Evolutionary conservation across 2,113 vertebrate species (phyloP).

Genomic region (Galeopterus variegatus): DNA sequence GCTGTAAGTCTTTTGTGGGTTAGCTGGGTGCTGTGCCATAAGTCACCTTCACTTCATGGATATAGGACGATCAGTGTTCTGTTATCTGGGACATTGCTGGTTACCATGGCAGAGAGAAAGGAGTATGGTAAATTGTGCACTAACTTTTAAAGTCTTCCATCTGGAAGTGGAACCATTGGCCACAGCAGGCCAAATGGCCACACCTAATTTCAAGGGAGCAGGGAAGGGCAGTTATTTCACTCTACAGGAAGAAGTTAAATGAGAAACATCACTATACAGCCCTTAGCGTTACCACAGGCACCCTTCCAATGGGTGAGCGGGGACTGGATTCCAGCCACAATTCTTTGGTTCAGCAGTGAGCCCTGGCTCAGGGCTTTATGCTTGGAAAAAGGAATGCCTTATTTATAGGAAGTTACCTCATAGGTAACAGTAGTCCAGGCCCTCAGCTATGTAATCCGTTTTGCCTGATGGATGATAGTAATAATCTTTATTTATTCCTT

Average conservation of each 20-base stretch:
- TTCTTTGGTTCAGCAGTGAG: neutral
- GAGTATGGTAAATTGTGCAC: neutral
- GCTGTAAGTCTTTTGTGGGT: neutral
- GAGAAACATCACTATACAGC: neutral
- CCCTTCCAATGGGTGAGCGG: neutral
- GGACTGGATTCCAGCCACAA: neutral
- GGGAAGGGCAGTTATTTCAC: neutral
- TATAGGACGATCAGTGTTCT: neutral
- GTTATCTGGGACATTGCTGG: neutral
- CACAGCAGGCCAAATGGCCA: neutral
- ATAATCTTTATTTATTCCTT: conserved; percentile 20
- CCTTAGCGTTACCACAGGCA: neutral
- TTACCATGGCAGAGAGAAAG: neutral
- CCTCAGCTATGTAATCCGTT: neutral
- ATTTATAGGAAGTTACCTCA: neutral
- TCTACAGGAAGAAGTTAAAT: neutral
- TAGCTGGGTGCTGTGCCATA: neutral
- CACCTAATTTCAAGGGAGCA: neutral
- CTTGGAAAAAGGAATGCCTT: neutral
- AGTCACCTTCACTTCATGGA: neutral
- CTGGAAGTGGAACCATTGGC: neutral
- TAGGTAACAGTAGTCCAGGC: neutral
- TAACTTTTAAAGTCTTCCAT: neutral
- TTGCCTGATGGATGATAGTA: neutral
- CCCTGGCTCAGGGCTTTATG: neutral